Base-by-base conservation (phyloP, 1,140 invertebrate genomes). In the Phymorhynchus buccinoides region DNA sequence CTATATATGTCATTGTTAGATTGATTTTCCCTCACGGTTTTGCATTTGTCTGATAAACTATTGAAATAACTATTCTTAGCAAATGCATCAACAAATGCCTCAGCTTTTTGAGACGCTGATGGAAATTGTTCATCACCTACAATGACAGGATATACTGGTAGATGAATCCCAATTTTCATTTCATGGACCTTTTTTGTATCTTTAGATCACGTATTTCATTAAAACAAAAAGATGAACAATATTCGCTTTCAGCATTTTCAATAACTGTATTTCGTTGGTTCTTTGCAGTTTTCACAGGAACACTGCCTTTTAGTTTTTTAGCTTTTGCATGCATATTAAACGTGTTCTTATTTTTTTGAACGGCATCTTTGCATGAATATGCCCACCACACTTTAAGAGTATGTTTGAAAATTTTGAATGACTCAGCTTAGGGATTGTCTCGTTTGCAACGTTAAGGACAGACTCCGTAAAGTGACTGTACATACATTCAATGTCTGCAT, bases 141-240 rank as follows among this genome's bases (percentile, higher is more conserved):
- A n/a, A 30, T 66, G n/a, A 66, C 1, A 22, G 62, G 62, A 30
- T n/a, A 22, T 66, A 7, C 0, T n/a, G 62, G 62, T 66, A 66
- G n/a, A 66, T 66, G 62, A 66, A 66, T 6, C 18, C 62, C 62
- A 66, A 27, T 66, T 66, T 66, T 66, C 62, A 66, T 66, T 66
- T 66, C 62, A 22, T 30, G 18, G 22, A 66, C 27, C 22, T 6
- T 66, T 66, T 66, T 66, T 66, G 18, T n/a, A 66, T 1, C 48
- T 52, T 52, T 52, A 52, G 48, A 18, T 52, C 2, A 52, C 2
- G 12, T 52, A 52, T 52, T 52, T 52, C 48, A 52, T 52, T 52
- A 52, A 52, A 52, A 1, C 48, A 52, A 52, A 52, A 52, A 9
- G 48, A 14, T 52, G 0, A 52, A 9, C 48, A 52, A 52, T 52